Evolutionary conservation across 2,888 invertebrate species (phyloP).

Genomic region (Hydraecia micacea): DNA sequence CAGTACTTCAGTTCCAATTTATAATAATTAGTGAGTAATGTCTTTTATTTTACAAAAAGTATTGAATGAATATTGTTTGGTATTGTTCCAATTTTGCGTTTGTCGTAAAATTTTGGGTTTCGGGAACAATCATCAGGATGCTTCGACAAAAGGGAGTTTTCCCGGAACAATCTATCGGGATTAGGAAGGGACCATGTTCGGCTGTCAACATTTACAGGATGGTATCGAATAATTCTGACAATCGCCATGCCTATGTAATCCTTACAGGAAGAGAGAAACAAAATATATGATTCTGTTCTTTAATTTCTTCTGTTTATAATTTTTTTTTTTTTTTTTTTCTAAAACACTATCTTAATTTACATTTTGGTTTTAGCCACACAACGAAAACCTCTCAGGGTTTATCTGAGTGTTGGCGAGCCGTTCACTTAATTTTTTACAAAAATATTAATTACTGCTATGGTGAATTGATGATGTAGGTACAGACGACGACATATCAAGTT

Average conservation of each 20-base stretch:
- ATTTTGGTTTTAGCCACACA: too few relatives aligned
- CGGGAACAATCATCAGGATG: background rate
- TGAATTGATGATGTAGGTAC: too few relatives aligned
- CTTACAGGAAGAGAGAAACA: background rate
- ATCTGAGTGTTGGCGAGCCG: too few relatives aligned
- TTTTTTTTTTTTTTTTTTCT: too few relatives aligned
- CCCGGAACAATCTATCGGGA: background rate
- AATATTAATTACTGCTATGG: too few relatives aligned
- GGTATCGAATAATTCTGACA: background rate
- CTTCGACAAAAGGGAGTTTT: background rate
- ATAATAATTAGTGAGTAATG: background rate
- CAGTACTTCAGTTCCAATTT: background rate
- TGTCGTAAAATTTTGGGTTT: background rate
- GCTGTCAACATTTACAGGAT: background rate
- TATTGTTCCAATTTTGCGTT: background rate
- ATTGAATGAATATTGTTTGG: background rate
- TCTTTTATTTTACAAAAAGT: background rate
- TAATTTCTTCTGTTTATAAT: too few relatives aligned
- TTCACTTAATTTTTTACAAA: too few relatives aligned
- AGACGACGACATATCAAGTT: too few relatives aligned
- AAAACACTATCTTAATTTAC: too few relatives aligned
- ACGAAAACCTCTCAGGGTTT: too few relatives aligned
- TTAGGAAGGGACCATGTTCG: background rate
- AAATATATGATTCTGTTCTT: background rate
- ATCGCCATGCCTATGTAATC: background rate